Evolutionary conservation across 2,797 vertebrate species (phyloP).

Genomic region (Chaenodraco wilsoni): DNA sequence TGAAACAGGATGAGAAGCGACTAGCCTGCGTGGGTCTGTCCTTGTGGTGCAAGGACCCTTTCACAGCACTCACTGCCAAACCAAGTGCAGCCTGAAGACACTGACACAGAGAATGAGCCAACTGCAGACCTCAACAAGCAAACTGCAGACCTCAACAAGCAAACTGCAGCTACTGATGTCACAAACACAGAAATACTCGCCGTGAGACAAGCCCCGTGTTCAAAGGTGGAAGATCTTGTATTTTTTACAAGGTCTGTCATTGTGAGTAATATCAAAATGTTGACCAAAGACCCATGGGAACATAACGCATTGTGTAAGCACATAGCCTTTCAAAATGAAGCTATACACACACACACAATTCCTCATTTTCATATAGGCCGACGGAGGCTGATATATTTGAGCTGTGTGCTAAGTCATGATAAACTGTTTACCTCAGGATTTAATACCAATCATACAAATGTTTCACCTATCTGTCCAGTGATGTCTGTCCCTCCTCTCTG

Average conservation of each 20-base stretch:
- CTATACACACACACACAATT: background rate
- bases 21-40: conserved; percentile 21
- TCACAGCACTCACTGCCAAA: conserved; percentile 36
- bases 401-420: conserved; percentile 8
- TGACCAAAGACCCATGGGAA: conserved; percentile 26
- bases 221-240: conserved; percentile 6
- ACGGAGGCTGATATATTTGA: conserved; percentile 7
- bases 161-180: conserved; percentile 30
- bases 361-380: conserved; percentile 1
- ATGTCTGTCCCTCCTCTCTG: background rate
- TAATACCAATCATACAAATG: background rate
- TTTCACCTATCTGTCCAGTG: conserved; percentile 26
- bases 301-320: conserved; percentile 4
- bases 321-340: background rate
- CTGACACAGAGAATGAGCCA: conserved; percentile 30
- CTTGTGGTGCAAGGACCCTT: conserved; percentile 26
- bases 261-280: conserved; percentile 17
- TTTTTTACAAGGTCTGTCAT: conserved; percentile 1
- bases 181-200: conserved; percentile 11
- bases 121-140: conserved; percentile 1
- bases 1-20: conserved; percentile 28
- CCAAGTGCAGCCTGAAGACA: conserved; percentile 31
- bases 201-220: conserved; percentile 1
- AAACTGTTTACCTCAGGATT: conserved; percentile 8
- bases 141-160: conserved; percentile 1